Evolutionary conservation across 2,113 vertebrate species (phyloP).

Genomic region (Oophaga pumilio): DNA sequence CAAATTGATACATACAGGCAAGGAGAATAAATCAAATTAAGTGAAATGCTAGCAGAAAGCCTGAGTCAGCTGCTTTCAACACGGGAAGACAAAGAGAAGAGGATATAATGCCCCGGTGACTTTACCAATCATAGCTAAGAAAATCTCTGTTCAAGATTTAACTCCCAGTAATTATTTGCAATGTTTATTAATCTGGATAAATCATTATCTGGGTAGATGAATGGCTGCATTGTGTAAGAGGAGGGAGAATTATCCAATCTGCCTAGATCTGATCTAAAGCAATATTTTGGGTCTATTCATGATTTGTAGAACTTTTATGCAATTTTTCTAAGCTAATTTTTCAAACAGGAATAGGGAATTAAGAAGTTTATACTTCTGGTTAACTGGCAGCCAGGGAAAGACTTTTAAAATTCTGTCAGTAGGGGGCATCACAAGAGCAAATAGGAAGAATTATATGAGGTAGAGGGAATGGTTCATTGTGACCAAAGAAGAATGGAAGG

Average conservation of each 20-base stretch:
- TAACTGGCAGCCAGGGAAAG: too few species aligned
- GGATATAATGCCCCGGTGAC: conserved; percentile 29
- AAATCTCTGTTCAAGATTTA: neutral
- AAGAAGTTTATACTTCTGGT: too few species aligned
- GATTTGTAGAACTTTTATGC: too few species aligned
- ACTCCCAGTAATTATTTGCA: neutral
- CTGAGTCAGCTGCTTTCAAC: conserved; percentile 25
- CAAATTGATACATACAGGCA: conserved; percentile 37
- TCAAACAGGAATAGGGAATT: too few species aligned
- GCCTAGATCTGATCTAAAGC: neutral
- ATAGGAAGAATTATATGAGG: too few species aligned
- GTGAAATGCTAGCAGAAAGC: conserved; percentile 12
- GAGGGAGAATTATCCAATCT: neutral
- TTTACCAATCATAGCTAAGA: neutral
- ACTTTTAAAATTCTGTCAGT: too few species aligned
- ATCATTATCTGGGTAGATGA: conserved; percentile 33
- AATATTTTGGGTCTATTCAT: neutral
- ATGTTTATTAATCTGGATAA: conserved; percentile 1
- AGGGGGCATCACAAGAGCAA: too few species aligned
- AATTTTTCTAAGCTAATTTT: too few species aligned
- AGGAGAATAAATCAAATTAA: conserved; percentile 36
- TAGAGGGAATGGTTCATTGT: too few species aligned
- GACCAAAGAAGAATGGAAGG: too few species aligned
- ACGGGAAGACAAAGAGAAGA: conserved; percentile 23
- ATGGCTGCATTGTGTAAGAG: neutral